Evolutionary conservation across 2,888 invertebrate species (phyloP), one percentile per base, ranked within the genome.

Genomic region (Hirtodrosophila trivittata): DNA sequence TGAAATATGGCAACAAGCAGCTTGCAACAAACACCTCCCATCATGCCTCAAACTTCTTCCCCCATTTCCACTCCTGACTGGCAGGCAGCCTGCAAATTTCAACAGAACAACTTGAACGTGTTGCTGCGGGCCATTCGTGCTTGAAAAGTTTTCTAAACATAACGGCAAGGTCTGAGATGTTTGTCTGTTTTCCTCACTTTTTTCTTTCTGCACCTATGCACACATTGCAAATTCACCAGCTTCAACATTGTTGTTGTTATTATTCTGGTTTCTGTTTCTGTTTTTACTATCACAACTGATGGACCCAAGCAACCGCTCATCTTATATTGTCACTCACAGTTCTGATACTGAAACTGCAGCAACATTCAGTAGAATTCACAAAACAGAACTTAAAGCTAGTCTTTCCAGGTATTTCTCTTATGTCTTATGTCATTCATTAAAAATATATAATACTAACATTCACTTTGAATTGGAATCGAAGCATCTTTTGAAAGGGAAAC

Each of bases 131-230:
- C 75, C 84, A 77, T 77, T 86, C 86, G 82, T 82, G 82, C 82
- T 77, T 82, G 86, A 81, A 84, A 84, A 82, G 84, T 72, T 86
- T 76, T 84, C 75, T 70, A 86, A 86, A 81, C 82, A 82, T 86
- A 84, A 81, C 86, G 81, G 64, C 47, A 63, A 75, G 75, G 47
- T 64, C 56, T 71, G 69, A 71, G 69, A 49, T 73, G 45, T 63
- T 66, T 66, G 69, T 65, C 54, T 47, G 63, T 33, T 16, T 45
- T 66, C 37, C 39, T 10, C 42, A 14, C 30, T 37, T 46, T 59
- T 64, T 60, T 56, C 52, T 64, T 60, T 56, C 52, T 59, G 58
- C 62, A 41, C 33, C 57, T 56, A 33, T 50, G 59, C 56, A 59
- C 72, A 69, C 55, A 63, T 58, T 64, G 69, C 77, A 77, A 65